Percentiles rank a stretch among this genome's conserved stretches.
Conservation (phyloP, 2,888 invertebrate genomes). For the Spisula subtruncata region DNA sequence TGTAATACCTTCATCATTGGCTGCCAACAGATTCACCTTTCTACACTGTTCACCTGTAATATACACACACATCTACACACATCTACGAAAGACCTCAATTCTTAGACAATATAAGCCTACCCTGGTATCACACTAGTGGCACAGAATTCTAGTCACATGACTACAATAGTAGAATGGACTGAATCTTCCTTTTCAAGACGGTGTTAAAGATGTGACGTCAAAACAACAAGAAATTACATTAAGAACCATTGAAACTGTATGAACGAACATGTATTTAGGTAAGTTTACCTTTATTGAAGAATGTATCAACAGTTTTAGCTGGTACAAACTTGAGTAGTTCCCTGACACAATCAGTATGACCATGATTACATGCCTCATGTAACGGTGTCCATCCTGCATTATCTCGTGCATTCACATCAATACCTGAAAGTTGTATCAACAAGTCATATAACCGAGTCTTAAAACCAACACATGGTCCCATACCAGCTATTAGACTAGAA, state of each 20-base stretch:
- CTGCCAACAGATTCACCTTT: conserved; percentile 78
- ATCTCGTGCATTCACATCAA: conserved; percentile 91
- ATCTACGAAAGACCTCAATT: too few species aligned
- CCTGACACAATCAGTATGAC: conserved; percentile 89
- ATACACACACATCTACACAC: neutral
- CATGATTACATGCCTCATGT: conserved; percentile 91
- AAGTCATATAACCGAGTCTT: neutral
- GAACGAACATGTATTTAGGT: too few species aligned
- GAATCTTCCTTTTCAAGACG: too few species aligned
- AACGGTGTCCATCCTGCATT: conserved; percentile 92
- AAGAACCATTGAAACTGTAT: too few species aligned
- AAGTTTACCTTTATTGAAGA: conserved; percentile 75
- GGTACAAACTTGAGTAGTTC: conserved; percentile 89
- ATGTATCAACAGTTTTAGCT: conserved; percentile 78
- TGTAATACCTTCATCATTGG: conserved; percentile 89
- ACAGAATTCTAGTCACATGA: too few species aligned
- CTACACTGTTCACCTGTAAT: conserved; percentile 51
- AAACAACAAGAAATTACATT: too few species aligned
- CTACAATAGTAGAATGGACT: too few species aligned
- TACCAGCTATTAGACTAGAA: too few species aligned
- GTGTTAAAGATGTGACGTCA: too few species aligned
- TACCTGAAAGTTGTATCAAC: conserved; percentile 88
- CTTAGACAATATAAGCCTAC: too few species aligned
- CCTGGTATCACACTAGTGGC: too few species aligned
- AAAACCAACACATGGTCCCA: too few species aligned